Percentiles rank a stretch among this genome's conserved stretches.
phyloP scores from a whole-genome alignment of 2,113 vertebrate species.

The Sisor rabdophorus region DNA sequence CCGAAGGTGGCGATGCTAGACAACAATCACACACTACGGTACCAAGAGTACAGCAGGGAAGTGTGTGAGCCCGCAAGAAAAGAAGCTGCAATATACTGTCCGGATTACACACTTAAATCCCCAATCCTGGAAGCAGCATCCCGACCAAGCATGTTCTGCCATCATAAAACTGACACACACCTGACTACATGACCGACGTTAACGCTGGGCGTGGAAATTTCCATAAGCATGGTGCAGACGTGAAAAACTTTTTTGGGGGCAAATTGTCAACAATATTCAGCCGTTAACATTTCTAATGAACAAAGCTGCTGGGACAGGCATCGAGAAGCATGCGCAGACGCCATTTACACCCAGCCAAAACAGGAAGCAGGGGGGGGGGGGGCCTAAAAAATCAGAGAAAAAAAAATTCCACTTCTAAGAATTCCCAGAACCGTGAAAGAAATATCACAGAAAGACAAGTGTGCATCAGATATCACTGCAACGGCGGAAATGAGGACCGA shows the following conservation, averaged over 20 bases:
- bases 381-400: slow-evolving; percentile 11
- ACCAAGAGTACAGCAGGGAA: not conserved
- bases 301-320: not conserved
- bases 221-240: too few relatives aligned
- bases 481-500: not conserved
- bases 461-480: not conserved
- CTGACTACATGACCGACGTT: too few relatives aligned
- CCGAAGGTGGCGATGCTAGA: slow-evolving; percentile 45
- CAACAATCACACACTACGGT: slow-evolving; percentile 28
- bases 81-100: too few relatives aligned
- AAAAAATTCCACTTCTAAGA: not conserved
- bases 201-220: too few relatives aligned
- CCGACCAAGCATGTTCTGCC: too few relatives aligned
- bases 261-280: not conserved
- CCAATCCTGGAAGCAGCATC: too few relatives aligned
- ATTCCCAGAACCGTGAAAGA: slow-evolving; percentile 4
- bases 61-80: too few relatives aligned
- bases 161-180: too few relatives aligned
- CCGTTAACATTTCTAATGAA: not conserved
- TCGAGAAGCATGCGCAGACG: not conserved
- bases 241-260: too few relatives aligned
- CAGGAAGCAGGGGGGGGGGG: slow-evolving; percentile 39
- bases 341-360: slow-evolving; percentile 33
- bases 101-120: too few relatives aligned
- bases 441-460: not conserved